Evolutionary conservation across 2,113 vertebrate species (phyloP).

Genomic region (Syrmaticus mikado): DNA sequence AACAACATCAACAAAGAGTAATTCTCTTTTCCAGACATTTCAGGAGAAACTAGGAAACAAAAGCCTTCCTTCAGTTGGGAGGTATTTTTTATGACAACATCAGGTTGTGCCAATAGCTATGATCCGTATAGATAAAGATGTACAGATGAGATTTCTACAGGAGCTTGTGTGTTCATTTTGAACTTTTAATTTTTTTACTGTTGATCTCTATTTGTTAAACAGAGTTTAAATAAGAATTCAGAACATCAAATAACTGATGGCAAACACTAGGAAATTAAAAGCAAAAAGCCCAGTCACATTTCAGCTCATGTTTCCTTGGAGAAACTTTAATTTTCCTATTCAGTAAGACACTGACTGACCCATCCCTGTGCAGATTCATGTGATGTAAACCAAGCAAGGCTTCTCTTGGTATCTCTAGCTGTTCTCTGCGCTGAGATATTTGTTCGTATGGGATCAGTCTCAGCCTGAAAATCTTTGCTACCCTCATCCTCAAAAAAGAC

Average conservation of each 20-base stretch:
- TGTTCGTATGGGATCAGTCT: rapidly evolving
- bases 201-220: constrained; percentile 17
- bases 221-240: constrained; percentile 52
- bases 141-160: not conserved
- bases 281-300: not conserved
- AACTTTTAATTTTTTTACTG: constrained; percentile 8
- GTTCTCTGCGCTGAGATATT: not conserved
- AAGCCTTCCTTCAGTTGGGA: not conserved
- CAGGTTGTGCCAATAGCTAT: not conserved
- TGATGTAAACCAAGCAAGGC: not conserved
- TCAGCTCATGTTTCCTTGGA: constrained; percentile 7
- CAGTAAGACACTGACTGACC: not conserved
- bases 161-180: not conserved
- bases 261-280: constrained; percentile 51
- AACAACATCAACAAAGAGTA: not conserved
- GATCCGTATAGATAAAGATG: not conserved
- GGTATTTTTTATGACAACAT: not conserved
- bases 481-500: not conserved
- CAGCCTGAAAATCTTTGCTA: not conserved
- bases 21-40: not conserved
- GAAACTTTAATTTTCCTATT: constrained; percentile 27
- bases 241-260: constrained; percentile 53
- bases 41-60: not conserved
- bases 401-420: not conserved
- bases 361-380: not conserved